A percentile compares a stretch with the other conserved stretches of the same genome.
Conservation (phyloP, 2,797 vertebrate species). For the Gobio occitaniae region DNA sequence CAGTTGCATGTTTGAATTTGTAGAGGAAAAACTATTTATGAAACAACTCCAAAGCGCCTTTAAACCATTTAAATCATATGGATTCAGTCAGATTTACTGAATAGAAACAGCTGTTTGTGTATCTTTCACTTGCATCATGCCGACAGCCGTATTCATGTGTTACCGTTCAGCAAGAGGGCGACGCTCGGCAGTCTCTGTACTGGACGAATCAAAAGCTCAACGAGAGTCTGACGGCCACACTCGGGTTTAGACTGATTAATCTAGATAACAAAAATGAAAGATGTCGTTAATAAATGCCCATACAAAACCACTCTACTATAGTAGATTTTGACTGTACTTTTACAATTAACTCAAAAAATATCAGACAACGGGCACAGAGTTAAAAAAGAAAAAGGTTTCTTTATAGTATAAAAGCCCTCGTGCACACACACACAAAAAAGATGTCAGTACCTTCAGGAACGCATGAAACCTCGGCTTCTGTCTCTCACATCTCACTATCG, state of each 20-base stretch:
- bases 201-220: constrained; percentile 94
- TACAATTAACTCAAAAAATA: background rate
- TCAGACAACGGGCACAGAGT: background rate
- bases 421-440: background rate
- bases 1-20: background rate
- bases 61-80: background rate
- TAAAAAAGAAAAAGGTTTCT: background rate
- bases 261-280: constrained; percentile 68
- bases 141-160: constrained; percentile 16
- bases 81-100: background rate
- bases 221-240: constrained; percentile 94
- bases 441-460: constrained; percentile 89
- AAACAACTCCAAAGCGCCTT: background rate
- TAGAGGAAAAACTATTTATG: background rate
- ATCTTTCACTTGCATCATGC: background rate
- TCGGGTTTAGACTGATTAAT: constrained; percentile 98
- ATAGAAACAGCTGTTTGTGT: constrained; percentile 2
- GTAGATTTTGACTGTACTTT: background rate
- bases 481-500: constrained; percentile 93
- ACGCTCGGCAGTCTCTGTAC: constrained; percentile 97
- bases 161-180: constrained; percentile 94
- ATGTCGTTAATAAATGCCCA: background rate
- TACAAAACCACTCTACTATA: background rate
- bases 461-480: constrained; percentile 98
- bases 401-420: background rate